Percentiles rank a stretch among this genome's conserved stretches.
Evolutionary conservation across 2,888 invertebrate species (phyloP).

Genomic region (Cyaniris semiargus): DNA sequence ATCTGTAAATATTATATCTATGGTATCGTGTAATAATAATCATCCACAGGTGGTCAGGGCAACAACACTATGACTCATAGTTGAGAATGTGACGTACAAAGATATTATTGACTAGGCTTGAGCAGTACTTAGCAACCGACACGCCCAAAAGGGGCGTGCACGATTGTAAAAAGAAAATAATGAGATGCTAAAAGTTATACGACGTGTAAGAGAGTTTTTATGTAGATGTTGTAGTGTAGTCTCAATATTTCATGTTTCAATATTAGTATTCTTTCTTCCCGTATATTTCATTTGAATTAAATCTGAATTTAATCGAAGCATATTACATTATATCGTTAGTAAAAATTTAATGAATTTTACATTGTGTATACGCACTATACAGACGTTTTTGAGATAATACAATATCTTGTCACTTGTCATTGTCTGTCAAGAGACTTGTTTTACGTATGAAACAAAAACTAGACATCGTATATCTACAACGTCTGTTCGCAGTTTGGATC

Average conservation of each 20-base stretch:
- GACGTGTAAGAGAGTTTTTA: not conserved
- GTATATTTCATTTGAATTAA: not conserved
- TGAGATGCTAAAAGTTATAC: not conserved
- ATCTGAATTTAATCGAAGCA: too few species aligned
- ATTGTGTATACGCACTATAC: too few species aligned
- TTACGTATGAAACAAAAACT: too few species aligned
- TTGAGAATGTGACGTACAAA: not conserved
- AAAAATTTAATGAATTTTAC: too few species aligned
- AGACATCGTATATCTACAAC: too few species aligned
- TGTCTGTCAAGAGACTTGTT: too few species aligned
- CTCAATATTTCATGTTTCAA: not conserved
- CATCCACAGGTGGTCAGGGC: slow-evolving; percentile 10
- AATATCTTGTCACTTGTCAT: too few species aligned
- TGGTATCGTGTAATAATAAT: not conserved
- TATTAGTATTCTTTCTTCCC: not conserved
- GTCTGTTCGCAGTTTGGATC: too few species aligned
- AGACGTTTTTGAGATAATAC: too few species aligned
- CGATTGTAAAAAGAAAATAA: not conserved
- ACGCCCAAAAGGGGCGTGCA: slow-evolving; percentile 13
- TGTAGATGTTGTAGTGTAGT: not conserved
- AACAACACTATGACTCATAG: slow-evolving; percentile 4
- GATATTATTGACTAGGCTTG: not conserved
- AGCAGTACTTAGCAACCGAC: slow-evolving; percentile 11
- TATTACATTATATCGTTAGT: too few species aligned
- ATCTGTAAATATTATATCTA: not conserved